Evolutionary conservation across 2,113 vertebrate genomes (phyloP), one percentile per base, ranked within the genome.

Genomic region (Narcine bancroftii): DNA sequence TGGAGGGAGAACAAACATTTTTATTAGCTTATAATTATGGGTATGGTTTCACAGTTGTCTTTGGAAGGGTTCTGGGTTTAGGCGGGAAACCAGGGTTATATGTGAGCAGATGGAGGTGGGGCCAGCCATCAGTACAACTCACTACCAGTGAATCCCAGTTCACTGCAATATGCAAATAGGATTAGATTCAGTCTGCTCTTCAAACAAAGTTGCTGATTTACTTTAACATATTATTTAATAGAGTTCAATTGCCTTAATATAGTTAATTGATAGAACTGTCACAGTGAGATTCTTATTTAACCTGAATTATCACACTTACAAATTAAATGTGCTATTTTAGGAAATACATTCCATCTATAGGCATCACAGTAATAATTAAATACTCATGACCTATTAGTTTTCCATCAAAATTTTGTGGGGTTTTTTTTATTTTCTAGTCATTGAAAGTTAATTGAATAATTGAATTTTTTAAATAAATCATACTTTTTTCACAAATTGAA

Each of bases 301-400:
- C 53, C 53, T 85, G 53, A 56, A 33, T 53, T 56, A 60, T 87
- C 81, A 87, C 65, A 42, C 29, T 91, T 47, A 26, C 65, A 91
- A 66, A 69, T 91, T 69, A 69, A 69, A 42, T 66, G 66, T 47
- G 63, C 89, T 91, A 91, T 47, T 69, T 91, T 69, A 69, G 65
- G 63, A 47, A 69, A 91, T 91, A 45, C 47, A 91, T 6, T 66
- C 6, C 10, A 71, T 45, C 26, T 91, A 39, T 33, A 69, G 66
- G 69, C 42, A 47, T 19, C 2, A 91, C 63, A 45, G 26, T 2
- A 69, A 39, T 45, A 69, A 91, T 91, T 39, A 91, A 91, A 91
- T 91, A 91, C 66, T 91, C 65, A 91, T 91, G 89, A 33, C 65
- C 42, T 45, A 91, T 91, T 91, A 91, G 1, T 47, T 91, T 65